Evolutionary conservation across 2,113 vertebrate species (phyloP).

Genomic region (Cinclus cinclus): DNA sequence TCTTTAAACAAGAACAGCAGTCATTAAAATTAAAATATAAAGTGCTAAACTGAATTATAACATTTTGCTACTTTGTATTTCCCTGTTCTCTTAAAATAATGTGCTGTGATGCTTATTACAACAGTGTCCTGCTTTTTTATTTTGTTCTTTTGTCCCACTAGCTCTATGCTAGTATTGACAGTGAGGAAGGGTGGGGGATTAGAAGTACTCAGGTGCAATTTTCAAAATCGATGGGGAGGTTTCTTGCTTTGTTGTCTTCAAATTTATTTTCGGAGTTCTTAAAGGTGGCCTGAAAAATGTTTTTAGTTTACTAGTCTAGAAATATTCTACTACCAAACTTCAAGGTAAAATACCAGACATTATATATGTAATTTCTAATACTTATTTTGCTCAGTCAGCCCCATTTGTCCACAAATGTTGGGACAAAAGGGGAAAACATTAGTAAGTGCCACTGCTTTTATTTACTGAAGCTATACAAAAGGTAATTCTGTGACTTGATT

Average conservation of each 20-base stretch:
- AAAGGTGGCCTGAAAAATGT: neutral
- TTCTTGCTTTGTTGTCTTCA: neutral
- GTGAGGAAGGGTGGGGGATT: neutral
- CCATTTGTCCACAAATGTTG: neutral
- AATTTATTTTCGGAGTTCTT: neutral
- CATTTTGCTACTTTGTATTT: slow-evolving; percentile 3
- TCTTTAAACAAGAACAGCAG: slow-evolving; percentile 1
- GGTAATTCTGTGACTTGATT: neutral
- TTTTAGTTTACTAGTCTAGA: neutral
- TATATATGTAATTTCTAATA: neutral
- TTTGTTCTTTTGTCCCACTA: neutral
- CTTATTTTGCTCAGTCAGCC: neutral
- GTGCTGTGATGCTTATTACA: neutral
- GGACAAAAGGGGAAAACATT: neutral
- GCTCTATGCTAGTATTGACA: neutral
- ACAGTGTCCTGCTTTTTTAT: neutral
- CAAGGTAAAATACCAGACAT: neutral
- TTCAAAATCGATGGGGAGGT: neutral
- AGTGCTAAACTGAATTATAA: slow-evolving; percentile 12
- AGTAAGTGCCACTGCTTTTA: accelerated
- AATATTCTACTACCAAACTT: accelerated
- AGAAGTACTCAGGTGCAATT: neutral
- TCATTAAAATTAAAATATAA: slow-evolving; percentile 18
- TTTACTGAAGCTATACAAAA: neutral
- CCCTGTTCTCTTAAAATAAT: neutral